Evolutionary conservation across 2,113 vertebrate species (phyloP), one percentile per base, ranked within the genome.

Genomic region (Cryptotis parvus): DNA sequence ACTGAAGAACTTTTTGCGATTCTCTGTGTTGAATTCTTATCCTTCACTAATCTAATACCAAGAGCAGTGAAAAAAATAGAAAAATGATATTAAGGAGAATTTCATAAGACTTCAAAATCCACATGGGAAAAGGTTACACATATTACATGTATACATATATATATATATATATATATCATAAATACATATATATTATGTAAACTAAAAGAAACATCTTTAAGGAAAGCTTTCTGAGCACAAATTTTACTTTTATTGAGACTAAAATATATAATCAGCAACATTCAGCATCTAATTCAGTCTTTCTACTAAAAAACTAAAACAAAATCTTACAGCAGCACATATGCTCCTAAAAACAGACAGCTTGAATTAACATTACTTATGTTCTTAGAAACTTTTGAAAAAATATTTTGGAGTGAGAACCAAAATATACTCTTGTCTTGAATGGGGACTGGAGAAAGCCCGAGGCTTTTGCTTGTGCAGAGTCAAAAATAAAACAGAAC

Each of bases 281-380:
- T 27, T 35, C 6, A 84, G 11, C 15, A 70, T 49, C 43, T 76
- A 77, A 33, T 70, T 92, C 73, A 81, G 29, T 84, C 69, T 75
- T 77, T 35, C 35, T 61, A 27, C 58, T 29, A 12, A 81, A 82
- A 33, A 18, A 90, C 43, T 72, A 94, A 91, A 91, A 91, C 69
- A 81, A 88, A 93, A 87, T 90, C 27, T 33, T 86, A 80, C 69
- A 69, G n/a, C 55, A 77, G 41, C 52, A 79, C 87, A 93, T 94
- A 72, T 90, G 66, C 52, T 94, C 52, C 89, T 87, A 91, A 87
- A 70, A 83, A 92, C 35, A 37, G 69, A 84, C 16, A 91, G n/a
- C 58, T 95, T 94, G 70, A 94, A 89, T 87, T 95, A 93, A 92
- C 74, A 91, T 91, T 87, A 75, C 29, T 84, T 91, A 87, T 33